Base-by-base conservation (phyloP, 1,140 invertebrate species). In the Amyelois transitella region DNA sequence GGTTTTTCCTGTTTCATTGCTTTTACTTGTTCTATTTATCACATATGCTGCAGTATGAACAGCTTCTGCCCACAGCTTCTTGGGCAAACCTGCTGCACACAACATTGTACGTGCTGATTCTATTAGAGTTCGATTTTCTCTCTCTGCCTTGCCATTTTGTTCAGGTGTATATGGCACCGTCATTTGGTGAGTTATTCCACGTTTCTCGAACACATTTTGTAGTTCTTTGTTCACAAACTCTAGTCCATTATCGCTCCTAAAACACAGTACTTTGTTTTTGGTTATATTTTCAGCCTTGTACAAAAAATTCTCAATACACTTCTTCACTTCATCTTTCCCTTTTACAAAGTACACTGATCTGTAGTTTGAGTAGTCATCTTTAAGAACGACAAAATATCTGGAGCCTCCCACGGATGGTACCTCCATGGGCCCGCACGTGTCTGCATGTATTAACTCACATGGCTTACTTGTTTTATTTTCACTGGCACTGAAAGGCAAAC, bases 111-210 rank as follows among this genome's bases (percentile, higher is more conserved):
- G 55, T 18, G 83, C 87, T 48, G 72, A 64, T 67, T 90, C 88
- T 1, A 88, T 70, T 28, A 88, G 10, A 0, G 72, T 88, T 51
- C 84, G 24, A 43, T 73, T 89, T 59, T 81, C 72, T 43, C 72
- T 45, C 59, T 89, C 89, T 8, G 75, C 71, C 21, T 55, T 52
- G 6, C 85, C 85, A 68, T 90, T 91, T 66, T 88, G 77, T 62
- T 91, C 55, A 1, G 86, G 80, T 10, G 74, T 84, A 62, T 89
- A 89, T 4, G 75, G 55, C 10, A 73, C 64, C 7, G 66, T 74
- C 10, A 48, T 67, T 56, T 81, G 69, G 58, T 88, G 75, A 8
- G 18, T 51, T 8, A 88, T 77, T 2, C 77, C 75, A 38, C 53
- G 44, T 21, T 51, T 38, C n/a, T 60, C 6, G n/a, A 71, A 61